Percentiles rank a stretch among this genome's conserved stretches.
These are phyloP conservation scores for Psylliodes chrysocephalus DNA, from an alignment of 2,888 invertebrate genomes.

Conservation along the genomic window DNA sequence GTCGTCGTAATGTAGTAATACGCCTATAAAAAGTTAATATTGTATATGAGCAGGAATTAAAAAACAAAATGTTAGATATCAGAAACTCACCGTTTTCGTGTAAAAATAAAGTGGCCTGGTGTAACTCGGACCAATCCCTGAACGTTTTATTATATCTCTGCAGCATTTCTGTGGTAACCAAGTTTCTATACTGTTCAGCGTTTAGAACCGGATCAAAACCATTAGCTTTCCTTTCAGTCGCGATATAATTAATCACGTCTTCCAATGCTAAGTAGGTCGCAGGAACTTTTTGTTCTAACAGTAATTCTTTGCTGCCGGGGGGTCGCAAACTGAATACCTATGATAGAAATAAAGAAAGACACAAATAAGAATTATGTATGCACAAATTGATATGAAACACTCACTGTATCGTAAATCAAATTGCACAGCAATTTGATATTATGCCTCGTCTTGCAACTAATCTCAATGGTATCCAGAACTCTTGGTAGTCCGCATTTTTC, in stretches of 20 bases:
- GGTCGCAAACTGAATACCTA: slow-evolving; percentile 84
- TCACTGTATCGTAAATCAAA: slow-evolving; percentile 87
- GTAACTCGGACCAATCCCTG: slow-evolving; percentile 89
- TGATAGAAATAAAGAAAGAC: neutral
- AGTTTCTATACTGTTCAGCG: slow-evolving; percentile 78
- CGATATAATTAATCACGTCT: slow-evolving; percentile 87
- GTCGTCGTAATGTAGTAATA: slow-evolving; percentile 93
- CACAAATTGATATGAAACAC: no score
- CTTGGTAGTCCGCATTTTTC: slow-evolving; percentile 95
- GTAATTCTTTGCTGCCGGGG: slow-evolving; percentile 88
- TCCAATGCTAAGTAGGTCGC: slow-evolving; percentile 95
- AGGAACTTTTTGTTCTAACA: slow-evolving; percentile 94
- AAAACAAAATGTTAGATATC: no score
- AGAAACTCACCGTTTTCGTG: slow-evolving; percentile 90
- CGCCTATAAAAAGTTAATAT: slow-evolving; percentile 67
- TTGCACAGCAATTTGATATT: slow-evolving; percentile 91
- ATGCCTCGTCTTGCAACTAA: slow-evolving; percentile 87
- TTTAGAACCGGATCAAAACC: slow-evolving; percentile 84
- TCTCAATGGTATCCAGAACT: slow-evolving; percentile 92
- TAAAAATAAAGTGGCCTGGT: slow-evolving; percentile 95
- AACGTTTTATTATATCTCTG: slow-evolving; percentile 78
- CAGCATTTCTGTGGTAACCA: slow-evolving; percentile 74
- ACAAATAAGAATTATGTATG: neutral
- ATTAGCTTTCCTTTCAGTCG: slow-evolving; percentile 76
- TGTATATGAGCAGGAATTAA: no score